phyloP scores from a whole-genome alignment of 2,113 vertebrate genomes.

The Myotis yumanensis region DNA sequence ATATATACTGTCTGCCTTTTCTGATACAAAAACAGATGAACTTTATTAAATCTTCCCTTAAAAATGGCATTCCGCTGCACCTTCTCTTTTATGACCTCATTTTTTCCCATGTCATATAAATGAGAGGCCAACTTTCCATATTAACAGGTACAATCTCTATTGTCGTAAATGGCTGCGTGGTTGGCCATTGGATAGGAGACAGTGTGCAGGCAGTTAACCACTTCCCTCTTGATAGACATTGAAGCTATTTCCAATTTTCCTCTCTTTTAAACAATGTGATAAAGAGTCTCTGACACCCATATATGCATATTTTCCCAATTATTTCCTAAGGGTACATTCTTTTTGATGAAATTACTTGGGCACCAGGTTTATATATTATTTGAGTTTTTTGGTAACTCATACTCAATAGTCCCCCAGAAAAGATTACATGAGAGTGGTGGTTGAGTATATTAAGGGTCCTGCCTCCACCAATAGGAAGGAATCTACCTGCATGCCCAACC shows the following conservation, averaged over 20 bases:
- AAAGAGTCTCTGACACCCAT: constrained; percentile 2
- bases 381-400: background rate
- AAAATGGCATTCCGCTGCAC: background rate
- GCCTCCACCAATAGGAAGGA: background rate
- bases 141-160: background rate
- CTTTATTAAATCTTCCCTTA: background rate
- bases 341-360: background rate
- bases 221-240: background rate
- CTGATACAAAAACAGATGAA: constrained; percentile 20
- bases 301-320: background rate
- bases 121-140: constrained; percentile 1
- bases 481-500: background rate
- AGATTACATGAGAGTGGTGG: background rate
- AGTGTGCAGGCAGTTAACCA: background rate
- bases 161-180: background rate
- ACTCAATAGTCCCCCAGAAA: background rate
- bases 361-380: background rate
- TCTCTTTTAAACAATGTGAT: constrained; percentile 14
- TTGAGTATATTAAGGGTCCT: accelerated
- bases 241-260: background rate
- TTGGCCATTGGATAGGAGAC: background rate
- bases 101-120: background rate
- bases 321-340: background rate
- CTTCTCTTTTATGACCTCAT: constrained; percentile 11
- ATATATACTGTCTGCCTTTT: background rate